phyloP scores from a whole-genome alignment of 1,140 invertebrate species.

The Leptinotarsa lineolata region DNA sequence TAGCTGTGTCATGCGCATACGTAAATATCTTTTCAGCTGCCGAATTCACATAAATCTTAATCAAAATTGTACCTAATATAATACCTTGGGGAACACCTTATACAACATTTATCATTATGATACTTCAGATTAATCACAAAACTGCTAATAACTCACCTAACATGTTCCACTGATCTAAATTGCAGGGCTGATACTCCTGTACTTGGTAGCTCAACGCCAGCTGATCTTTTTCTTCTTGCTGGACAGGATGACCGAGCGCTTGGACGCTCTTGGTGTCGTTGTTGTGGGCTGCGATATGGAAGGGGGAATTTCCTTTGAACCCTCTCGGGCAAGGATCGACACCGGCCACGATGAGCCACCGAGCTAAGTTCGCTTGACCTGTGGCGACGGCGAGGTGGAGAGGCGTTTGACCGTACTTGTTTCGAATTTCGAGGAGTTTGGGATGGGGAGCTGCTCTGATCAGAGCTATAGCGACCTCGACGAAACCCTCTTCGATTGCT shows the following conservation, averaged over 20 bases:
- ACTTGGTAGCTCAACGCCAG: constrained; percentile 53
- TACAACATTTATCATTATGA: no score
- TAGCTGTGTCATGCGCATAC: no score
- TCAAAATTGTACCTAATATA: no score
- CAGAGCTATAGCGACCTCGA: constrained; percentile 67
- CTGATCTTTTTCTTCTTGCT: constrained; percentile 59
- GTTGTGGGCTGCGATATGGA: constrained; percentile 69
- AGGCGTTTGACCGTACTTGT: constrained; percentile 70
- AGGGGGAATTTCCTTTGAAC: constrained; percentile 68
- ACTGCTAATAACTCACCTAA: constrained; percentile 64
- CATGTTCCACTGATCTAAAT: constrained; percentile 77
- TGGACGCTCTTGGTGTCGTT: constrained; percentile 67
- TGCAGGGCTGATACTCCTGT: constrained; percentile 59
- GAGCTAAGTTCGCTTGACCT: constrained; percentile 66
- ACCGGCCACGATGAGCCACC: constrained; percentile 70
- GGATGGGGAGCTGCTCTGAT: constrained; percentile 71
- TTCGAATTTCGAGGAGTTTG: constrained; percentile 69
- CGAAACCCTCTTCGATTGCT: constrained; percentile 71
- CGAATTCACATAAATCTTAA: no score
- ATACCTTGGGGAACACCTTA: no score
- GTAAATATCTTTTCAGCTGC: no score
- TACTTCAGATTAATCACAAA: no score
- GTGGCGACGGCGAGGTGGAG: constrained; percentile 77
- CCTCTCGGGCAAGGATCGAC: constrained; percentile 65
- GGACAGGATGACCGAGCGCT: constrained; percentile 67